These are phyloP conservation scores for Asbolus verrucosus DNA, from an alignment of 1,140 invertebrate species.

Conservation along the genomic window DNA sequence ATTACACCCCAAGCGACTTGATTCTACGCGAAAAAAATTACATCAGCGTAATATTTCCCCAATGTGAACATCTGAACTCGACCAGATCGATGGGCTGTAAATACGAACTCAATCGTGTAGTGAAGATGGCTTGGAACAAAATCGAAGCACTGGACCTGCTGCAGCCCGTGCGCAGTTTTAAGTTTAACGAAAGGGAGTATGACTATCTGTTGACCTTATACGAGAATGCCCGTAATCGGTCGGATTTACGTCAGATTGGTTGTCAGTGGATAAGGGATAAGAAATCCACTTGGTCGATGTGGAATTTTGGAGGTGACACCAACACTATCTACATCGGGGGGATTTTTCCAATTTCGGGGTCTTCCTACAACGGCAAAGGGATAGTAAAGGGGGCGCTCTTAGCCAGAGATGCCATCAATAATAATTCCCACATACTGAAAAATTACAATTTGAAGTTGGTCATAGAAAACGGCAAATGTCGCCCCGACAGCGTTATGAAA, in stretches of 20 bases:
- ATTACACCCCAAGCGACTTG: constrained; percentile 76
- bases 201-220: constrained; percentile 68
- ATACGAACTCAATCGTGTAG: constrained; percentile 75
- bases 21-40: constrained; percentile 69
- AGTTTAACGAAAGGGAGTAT: constrained; percentile 70
- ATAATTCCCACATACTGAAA: constrained; percentile 70
- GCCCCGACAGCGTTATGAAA: constrained; percentile 82
- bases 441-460: constrained; percentile 75
- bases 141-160: constrained; percentile 69
- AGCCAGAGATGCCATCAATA: constrained; percentile 77
- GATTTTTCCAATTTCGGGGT: constrained; percentile 77
- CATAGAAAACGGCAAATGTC: constrained; percentile 77
- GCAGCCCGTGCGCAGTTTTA: constrained; percentile 70
- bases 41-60: constrained; percentile 68
- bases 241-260: constrained; percentile 68
- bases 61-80: constrained; percentile 66
- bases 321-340: constrained; percentile 80
- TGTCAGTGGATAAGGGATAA: constrained; percentile 75
- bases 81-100: constrained; percentile 65
- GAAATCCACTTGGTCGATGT: no score
- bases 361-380: constrained; percentile 71
- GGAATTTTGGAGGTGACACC: no score
- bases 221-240: constrained; percentile 48
- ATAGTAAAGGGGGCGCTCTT: constrained; percentile 74
- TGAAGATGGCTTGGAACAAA: constrained; percentile 75